Evolutionary conservation across 2,113 vertebrate genomes (phyloP).

Genomic region (Cyanistes caeruleus): DNA sequence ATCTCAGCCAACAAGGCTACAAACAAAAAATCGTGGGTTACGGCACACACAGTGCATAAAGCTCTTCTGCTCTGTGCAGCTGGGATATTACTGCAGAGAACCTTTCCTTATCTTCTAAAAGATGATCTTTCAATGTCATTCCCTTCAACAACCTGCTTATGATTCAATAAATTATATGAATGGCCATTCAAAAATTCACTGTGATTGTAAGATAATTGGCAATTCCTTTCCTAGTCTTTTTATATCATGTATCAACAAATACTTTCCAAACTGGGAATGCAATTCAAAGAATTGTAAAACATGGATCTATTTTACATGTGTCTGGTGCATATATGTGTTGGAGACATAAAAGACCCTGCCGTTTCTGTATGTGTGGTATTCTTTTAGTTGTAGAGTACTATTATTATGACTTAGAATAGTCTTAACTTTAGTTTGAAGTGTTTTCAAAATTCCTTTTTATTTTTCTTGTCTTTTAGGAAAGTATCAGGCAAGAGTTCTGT

Average conservation of each 20-base stretch:
- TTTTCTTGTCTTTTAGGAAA: slow-evolving; percentile 80
- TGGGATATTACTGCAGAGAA: not conserved
- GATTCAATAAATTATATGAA: not conserved
- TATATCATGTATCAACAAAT: not conserved
- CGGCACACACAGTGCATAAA: not conserved
- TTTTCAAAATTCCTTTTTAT: not conserved
- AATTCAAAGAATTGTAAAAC: not conserved
- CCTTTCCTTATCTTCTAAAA: not conserved
- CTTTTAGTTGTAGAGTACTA: not conserved
- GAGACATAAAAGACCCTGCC: not conserved
- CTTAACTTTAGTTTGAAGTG: not conserved
- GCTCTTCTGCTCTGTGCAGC: not conserved
- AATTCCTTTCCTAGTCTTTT: not conserved
- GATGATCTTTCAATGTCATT: not conserved
- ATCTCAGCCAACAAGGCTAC: not conserved
- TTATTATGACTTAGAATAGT: not conserved
- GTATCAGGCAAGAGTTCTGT: slow-evolving; percentile 90
- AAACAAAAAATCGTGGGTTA: not conserved
- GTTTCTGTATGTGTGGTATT: not conserved
- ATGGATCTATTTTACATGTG: not conserved
- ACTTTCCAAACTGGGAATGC: not conserved
- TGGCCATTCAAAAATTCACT: not conserved
- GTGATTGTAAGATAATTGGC: not conserved
- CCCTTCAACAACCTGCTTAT: not conserved
- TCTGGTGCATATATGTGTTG: not conserved